A percentile compares a stretch with the other conserved stretches of the same genome.
phyloP scores from a whole-genome alignment of 2,888 invertebrate genomes.

The Sesamia inferens region DNA sequence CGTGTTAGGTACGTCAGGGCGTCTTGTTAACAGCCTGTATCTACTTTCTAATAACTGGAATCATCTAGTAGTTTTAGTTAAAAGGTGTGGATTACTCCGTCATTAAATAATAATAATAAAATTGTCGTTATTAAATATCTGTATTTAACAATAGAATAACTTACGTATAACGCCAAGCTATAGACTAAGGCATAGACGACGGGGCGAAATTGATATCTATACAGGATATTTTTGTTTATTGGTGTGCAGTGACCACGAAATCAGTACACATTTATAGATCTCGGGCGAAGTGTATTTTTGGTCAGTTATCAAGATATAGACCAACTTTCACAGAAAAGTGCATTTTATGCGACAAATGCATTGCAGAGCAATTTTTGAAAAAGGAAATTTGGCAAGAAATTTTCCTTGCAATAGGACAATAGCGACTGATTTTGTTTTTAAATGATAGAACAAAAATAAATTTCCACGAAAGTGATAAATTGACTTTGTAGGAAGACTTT shows the following conservation, averaged over 20 bases:
- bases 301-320: no score
- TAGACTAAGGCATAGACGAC: not conserved
- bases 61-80: conserved; percentile 33
- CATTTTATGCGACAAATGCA: no score
- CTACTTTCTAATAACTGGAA: conserved; percentile 61
- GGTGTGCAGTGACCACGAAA: not conserved
- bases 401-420: not conserved
- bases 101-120: conserved; percentile 11
- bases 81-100: conserved; percentile 24
- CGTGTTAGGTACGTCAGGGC: conserved; percentile 51
- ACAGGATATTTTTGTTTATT: not conserved
- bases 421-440: not conserved
- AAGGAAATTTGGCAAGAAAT: not conserved
- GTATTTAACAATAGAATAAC: conserved; percentile 13
- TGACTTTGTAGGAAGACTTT: not conserved
- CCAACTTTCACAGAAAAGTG: no score
- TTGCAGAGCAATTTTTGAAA: not conserved
- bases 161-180: not conserved
- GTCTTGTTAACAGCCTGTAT: conserved; percentile 47
- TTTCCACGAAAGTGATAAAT: conserved; percentile 12
- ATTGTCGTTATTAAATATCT: not conserved
- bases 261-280: no score
- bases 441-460: not conserved
- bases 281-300: no score
- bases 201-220: not conserved